Base-by-base conservation (phyloP, 2,888 invertebrate species). In the Lysandra coridon region DNA sequence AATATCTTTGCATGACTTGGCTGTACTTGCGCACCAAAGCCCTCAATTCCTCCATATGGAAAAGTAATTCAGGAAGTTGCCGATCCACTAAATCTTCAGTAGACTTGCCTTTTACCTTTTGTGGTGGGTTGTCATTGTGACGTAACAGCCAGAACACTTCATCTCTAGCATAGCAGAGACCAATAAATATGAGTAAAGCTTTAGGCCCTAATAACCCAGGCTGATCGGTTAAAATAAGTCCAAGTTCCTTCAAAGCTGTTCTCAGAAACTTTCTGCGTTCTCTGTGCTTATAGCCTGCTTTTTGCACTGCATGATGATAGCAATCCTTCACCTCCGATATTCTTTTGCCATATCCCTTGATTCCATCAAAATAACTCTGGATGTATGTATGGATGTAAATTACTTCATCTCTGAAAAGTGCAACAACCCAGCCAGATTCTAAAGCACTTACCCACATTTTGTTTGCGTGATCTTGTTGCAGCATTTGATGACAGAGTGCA, bases 161-260 rank as follows among this genome's bases (percentile, higher is more conserved):
- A 95, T 99, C 99, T 85, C 99, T 96, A 0, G 99, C 97, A 90
- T 98, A 97, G 82, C 98, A 98, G 12, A 99, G 94, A 0, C 98
- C 99, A 96, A 99, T 99, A 88, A 99, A 98, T 83, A 99, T 98
- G 86, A 99, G 96, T 80, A 99, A 95, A 7, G 99, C 98, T 94
- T 99, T 99, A 0, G 99, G 99, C 0, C 99, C 99, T 73, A 99
- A 92, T 37, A 99, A 94, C 1, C 99, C 99, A 3, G 99, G 99
- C 89, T 99, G 99, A 92, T 99, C 99, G 23, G 99, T 98, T 88
- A 99, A 96, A 85, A 99, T 98, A 2, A 99, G 95, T 1, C 98
- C 98, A 81, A 99, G 93, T 91, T 99, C 99, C 88, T 99, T 98
- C 33, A 99, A 93, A 2, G 99, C 98, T 2, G 98, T 98, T 80